These are phyloP conservation scores for Hypercompe scribonia DNA, from an alignment of 2,888 invertebrate genomes.

Conservation along the genomic window DNA sequence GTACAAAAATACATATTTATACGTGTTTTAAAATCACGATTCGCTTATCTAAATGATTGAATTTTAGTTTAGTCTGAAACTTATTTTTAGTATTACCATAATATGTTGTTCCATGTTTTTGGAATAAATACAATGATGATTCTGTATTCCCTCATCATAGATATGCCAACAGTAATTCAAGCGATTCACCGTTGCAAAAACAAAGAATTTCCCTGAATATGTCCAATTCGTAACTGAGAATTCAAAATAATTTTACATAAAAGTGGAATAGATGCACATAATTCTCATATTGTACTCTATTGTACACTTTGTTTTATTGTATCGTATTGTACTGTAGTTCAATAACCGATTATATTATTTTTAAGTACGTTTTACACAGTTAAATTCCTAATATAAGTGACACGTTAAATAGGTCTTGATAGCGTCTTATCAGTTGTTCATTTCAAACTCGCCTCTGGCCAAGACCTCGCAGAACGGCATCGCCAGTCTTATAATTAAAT, in stretches of 20 bases:
- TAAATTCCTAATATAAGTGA: slow-evolving; percentile 26
- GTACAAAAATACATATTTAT: too few relatives aligned
- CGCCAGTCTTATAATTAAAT: slow-evolving; percentile 10
- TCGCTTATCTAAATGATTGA: too few relatives aligned
- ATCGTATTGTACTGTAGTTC: not conserved
- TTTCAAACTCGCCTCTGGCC: slow-evolving; percentile 17
- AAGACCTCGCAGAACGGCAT: slow-evolving; percentile 16
- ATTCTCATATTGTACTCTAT: too few relatives aligned
- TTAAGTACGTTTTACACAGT: not conserved
- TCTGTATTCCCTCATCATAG: too few relatives aligned
- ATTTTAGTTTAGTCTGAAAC: not conserved
- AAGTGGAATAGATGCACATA: too few relatives aligned
- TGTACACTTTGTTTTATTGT: too few relatives aligned
- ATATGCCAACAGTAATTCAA: too few relatives aligned
- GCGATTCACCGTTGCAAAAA: too few relatives aligned
- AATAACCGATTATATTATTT: not conserved
- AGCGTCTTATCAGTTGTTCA: slow-evolving; percentile 37
- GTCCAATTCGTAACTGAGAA: too few relatives aligned
- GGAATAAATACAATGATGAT: too few relatives aligned
- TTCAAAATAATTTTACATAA: too few relatives aligned
- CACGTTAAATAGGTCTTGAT: slow-evolving; percentile 28
- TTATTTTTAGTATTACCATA: not conserved
- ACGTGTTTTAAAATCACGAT: not conserved
- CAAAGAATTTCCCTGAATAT: too few relatives aligned
- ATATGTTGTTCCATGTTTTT: not conserved